Percentiles rank a stretch among this genome's conserved stretches.
Conservation (phyloP, 2,113 vertebrate species). For the Nanorana parkeri region DNA sequence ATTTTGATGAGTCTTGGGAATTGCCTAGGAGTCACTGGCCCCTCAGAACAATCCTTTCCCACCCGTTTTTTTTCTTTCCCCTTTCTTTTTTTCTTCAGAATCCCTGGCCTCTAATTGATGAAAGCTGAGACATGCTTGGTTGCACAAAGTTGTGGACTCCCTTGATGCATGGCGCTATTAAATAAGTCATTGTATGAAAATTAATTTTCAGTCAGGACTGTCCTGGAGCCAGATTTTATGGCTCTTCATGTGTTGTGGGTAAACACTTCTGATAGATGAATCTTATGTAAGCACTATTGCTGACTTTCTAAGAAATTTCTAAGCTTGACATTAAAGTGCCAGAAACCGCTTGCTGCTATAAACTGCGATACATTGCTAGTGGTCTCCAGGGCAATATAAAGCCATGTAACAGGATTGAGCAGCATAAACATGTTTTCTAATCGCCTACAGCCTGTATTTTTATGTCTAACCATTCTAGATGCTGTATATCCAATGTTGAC, state of each 20-base stretch:
- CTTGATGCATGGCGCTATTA: no score
- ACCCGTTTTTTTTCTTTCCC: no score
- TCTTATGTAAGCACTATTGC: neutral
- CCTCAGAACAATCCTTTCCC: no score
- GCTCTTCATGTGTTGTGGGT: neutral
- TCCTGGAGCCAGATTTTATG: neutral
- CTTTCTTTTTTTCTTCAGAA: no score
- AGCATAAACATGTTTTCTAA: slow-evolving; percentile 34
- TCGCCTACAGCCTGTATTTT: slow-evolving; percentile 16
- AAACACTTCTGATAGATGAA: neutral
- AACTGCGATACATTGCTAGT: slow-evolving; percentile 20
- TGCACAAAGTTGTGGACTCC: neutral
- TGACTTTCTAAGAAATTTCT: slow-evolving; percentile 1
- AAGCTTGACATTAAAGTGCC: slow-evolving; percentile 38
- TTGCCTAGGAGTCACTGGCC: no score
- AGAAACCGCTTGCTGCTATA: slow-evolving; percentile 21
- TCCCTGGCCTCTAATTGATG: no score
- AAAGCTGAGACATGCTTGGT: neutral
- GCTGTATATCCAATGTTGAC: slow-evolving; percentile 21
- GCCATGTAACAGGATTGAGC: neutral
- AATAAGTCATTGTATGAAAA: no score
- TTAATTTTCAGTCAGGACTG: neutral
- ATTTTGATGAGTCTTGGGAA: no score
- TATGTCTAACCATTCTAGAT: neutral
- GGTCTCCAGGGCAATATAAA: slow-evolving; percentile 24